These are phyloP conservation scores for Pectinophora gossypiella DNA, from an alignment of 1,140 invertebrate species.

Conservation along the genomic window DNA sequence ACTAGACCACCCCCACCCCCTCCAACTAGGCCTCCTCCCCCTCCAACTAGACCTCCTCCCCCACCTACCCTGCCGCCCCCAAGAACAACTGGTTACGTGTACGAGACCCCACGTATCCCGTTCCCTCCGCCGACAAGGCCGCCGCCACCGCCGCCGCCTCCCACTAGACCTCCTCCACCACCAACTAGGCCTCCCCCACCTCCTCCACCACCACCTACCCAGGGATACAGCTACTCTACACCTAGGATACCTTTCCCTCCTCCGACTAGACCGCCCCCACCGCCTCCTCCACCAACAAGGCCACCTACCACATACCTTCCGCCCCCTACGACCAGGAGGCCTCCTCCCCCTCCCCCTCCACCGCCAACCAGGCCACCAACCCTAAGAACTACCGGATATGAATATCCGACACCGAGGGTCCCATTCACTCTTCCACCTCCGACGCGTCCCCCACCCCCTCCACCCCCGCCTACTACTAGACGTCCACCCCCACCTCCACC, in stretches of 20 bases:
- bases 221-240: constrained; percentile 10
- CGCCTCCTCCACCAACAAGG: constrained; percentile 15
- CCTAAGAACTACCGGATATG: constrained; percentile 9
- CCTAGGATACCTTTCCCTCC: constrained; percentile 9
- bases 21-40: constrained; percentile 5
- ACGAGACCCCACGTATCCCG: constrained; percentile 7
- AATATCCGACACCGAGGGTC: constrained; percentile 19
- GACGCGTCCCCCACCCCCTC: constrained; percentile 11
- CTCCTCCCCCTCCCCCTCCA: constrained; percentile 11
- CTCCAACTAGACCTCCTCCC: not conserved
- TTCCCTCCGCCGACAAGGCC: constrained; percentile 10
- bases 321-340: constrained; percentile 7
- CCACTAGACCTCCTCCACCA: constrained; percentile 12
- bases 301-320: constrained; percentile 9
- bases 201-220: constrained; percentile 19
- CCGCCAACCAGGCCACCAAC: constrained; percentile 4
- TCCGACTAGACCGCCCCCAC: constrained; percentile 9
- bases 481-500: not conserved
- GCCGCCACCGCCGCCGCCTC: constrained; percentile 21
- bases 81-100: constrained; percentile 4
- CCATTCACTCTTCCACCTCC: constrained; percentile 19
- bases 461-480: constrained; percentile 12
- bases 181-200: constrained; percentile 9
- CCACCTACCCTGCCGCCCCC: constrained; percentile 7
- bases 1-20: constrained; percentile 16